Conservation (phyloP, 1,140 invertebrate species). For the Drosophila cardini region DNA sequence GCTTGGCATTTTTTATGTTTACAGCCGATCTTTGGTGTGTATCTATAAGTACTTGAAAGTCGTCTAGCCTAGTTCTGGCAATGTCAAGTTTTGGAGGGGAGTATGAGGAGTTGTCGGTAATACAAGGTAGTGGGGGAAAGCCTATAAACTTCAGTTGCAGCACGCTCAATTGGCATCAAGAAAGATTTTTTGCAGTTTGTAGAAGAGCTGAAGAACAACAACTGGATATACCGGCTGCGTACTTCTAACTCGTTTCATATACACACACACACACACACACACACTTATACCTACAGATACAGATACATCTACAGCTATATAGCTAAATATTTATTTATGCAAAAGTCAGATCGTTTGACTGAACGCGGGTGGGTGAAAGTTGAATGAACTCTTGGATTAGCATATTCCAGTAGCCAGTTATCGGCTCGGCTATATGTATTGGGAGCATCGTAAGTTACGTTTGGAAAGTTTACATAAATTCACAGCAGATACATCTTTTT, state of each 20-base stretch:
- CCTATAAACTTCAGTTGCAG: not conserved
- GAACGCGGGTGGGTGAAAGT: conserved; percentile 20
- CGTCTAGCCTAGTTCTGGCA: not conserved
- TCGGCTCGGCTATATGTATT: conserved; percentile 6
- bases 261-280: conserved; percentile 22
- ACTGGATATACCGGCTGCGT: conserved; percentile 69
- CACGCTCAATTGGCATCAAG: conserved; percentile 8
- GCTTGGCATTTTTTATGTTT: not conserved
- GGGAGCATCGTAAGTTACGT: conserved; percentile 2
- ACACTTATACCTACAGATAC: too few relatives aligned
- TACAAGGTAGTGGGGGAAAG: not conserved
- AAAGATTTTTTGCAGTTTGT: not conserved
- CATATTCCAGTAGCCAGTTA: conserved; percentile 11
- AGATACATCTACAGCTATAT: too few relatives aligned
- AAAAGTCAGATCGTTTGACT: conserved; percentile 21
- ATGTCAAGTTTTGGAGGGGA: conserved; percentile 1
- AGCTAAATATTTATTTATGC: conserved; percentile 44
- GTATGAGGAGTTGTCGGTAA: too few relatives aligned
- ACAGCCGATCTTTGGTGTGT: not conserved
- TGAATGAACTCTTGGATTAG: conserved; percentile 53
- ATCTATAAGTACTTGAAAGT: conserved; percentile 1
- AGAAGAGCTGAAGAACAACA: conserved; percentile 13
- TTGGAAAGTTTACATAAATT: conserved; percentile 13
- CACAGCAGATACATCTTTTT: conserved; percentile 1
- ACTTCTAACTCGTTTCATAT: conserved; percentile 51